Base-by-base conservation (phyloP, 1,140 invertebrate species). In the Chrysomallon squamiferum region DNA sequence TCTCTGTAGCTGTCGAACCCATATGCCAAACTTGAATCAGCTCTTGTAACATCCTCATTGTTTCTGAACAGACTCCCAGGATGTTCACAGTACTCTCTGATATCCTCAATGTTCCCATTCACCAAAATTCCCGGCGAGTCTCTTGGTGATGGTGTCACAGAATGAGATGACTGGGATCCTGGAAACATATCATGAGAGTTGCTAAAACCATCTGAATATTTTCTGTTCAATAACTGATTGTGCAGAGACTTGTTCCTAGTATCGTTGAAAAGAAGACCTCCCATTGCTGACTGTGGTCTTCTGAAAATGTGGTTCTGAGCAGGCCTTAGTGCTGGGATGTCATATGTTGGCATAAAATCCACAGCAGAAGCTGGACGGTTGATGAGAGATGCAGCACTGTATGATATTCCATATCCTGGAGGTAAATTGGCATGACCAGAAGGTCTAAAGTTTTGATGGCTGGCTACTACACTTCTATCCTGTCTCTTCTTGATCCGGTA, bases 221-320 rank as follows among this genome's bases (percentile, higher is more conserved):
- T n/a, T 6, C 45, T n/a, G 25, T 22, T 47, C n/a, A 47, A 20
- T n/a, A 47, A 6, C 15, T 47, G 45, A 47, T 47, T n/a, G 25
- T 47, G 45, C n/a, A n/a, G n/a, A 22, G 45, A 22, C 6, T 22
- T n/a, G 25, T 22, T 47, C 9, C 45, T n/a, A 9, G n/a, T 47
- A 9, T 11, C 25, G 9, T n/a, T n/a, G 6, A 47, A n/a, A 47
- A n/a, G n/a, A 5, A 22, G 15, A 6, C n/a, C n/a, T n/a, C 45
- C 45, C 45, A 47, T 47, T n/a, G 45, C 45, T 47, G 45, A 47
- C 45, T 47, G 45, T n/a, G 45, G 45, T 47, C 45, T n/a, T 20
- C 9, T 47, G 45, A 20, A 22, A 18, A 47, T n/a, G 45, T 47
- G 45, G n/a, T 47, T 22, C n/a, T 47, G 45, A 9, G n/a, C 25